These are phyloP conservation scores for Mythimna albipuncta DNA, from an alignment of 2,888 invertebrate genomes.

Conservation along the genomic window DNA sequence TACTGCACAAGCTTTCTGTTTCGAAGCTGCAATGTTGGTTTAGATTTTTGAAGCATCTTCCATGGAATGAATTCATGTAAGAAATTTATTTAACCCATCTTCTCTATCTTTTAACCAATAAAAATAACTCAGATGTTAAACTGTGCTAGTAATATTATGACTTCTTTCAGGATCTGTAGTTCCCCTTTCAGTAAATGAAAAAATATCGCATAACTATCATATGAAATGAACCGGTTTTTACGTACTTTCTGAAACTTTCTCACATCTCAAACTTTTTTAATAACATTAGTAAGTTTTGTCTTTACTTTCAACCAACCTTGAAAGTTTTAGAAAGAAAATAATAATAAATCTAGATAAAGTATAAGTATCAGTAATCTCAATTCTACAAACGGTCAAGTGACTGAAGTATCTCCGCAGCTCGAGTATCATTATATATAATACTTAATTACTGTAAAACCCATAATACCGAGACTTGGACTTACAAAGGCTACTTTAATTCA, in stretches of 20 bases:
- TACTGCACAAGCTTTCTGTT: neutral
- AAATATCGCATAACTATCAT: constrained; percentile 36
- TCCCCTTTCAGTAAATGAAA: constrained; percentile 18
- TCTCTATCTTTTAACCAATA: no score
- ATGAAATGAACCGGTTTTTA: constrained; percentile 38
- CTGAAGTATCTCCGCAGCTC: neutral
- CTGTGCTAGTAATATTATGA: constrained; percentile 1
- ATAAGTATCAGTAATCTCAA: constrained; percentile 5
- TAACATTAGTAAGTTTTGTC: constrained; percentile 33
- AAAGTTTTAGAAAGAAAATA: constrained; percentile 6
- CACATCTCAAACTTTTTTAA: constrained; percentile 40
- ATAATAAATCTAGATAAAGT: constrained; percentile 18
- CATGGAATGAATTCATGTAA: neutral
- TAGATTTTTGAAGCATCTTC: neutral
- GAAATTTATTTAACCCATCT: no score
- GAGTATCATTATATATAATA: constrained; percentile 28
- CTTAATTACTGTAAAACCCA: constrained; percentile 32
- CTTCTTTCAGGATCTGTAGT: neutral
- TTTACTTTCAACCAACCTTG: constrained; percentile 15
- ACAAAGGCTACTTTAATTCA: constrained; percentile 44
- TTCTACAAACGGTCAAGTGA: neutral
- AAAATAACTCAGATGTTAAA: constrained; percentile 12
- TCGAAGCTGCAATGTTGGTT: neutral
- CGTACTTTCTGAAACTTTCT: constrained; percentile 17
- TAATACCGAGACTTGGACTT: constrained; percentile 27